phyloP scores from a whole-genome alignment of 2,113 vertebrate species.

The Emydocephalus ijimae region DNA sequence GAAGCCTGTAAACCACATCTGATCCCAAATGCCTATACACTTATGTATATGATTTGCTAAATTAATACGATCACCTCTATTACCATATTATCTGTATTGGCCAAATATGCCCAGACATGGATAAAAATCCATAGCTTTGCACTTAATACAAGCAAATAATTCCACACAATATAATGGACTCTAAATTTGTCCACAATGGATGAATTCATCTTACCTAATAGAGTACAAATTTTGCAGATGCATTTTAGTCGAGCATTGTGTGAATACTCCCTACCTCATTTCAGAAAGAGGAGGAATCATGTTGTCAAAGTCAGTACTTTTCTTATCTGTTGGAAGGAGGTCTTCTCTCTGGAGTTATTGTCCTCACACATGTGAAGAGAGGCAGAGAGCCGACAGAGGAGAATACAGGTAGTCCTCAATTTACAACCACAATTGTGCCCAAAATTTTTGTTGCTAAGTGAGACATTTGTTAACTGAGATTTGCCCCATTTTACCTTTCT shows the following conservation, averaged over 20 bases:
- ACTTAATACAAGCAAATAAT: neutral
- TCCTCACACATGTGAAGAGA: neutral
- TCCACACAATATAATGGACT: neutral
- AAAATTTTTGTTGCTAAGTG: too few species aligned
- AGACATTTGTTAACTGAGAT: too few species aligned
- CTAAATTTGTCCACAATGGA: neutral
- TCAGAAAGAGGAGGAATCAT: neutral
- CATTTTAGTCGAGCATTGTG: neutral
- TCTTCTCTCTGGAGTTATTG: neutral
- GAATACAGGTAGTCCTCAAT: neutral
- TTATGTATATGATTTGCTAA: neutral
- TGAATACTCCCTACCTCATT: neutral
- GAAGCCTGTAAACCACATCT: neutral
- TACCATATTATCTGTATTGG: neutral
- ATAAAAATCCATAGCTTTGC: neutral
- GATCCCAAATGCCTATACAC: neutral
- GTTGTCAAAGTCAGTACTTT: neutral
- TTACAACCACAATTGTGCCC: too few species aligned
- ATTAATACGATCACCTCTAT: neutral
- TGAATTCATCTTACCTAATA: neutral
- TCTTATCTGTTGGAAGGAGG: neutral
- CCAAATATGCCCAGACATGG: neutral
- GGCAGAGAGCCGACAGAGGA: neutral
- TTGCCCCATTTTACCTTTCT: too few species aligned
- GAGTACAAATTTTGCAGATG: neutral